These are phyloP conservation scores for Idris sp. DNA, from an alignment of 1,140 invertebrate genomes.

Conservation along the genomic window DNA sequence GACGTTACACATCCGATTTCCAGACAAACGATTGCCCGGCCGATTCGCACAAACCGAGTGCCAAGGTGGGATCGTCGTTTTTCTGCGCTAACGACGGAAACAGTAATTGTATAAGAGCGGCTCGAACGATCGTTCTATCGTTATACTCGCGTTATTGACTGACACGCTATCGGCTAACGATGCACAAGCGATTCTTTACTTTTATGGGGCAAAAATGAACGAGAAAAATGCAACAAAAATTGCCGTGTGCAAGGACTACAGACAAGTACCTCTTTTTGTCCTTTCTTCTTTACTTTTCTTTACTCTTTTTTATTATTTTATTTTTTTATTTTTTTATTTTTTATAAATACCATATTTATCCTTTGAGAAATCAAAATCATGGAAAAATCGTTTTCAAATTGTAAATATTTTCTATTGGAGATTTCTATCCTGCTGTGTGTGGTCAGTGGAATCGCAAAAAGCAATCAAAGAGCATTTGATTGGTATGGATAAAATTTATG, in stretches of 20 bases:
- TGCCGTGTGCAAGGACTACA: slow-evolving; percentile 33
- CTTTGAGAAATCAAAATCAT: slow-evolving; percentile 45
- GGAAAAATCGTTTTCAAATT: slow-evolving; percentile 48
- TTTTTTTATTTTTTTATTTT: slow-evolving; percentile 4
- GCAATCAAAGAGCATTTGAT: slow-evolving; percentile 25
- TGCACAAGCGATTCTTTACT: slow-evolving; percentile 58
- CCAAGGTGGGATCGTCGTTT: slow-evolving; percentile 57
- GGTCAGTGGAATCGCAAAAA: slow-evolving; percentile 13
- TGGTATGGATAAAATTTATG: slow-evolving; percentile 38
- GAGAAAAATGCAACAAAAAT: slow-evolving; percentile 38
- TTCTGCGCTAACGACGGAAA: slow-evolving; percentile 56
- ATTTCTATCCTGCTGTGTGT: too few relatives aligned
- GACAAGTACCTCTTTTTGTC: slow-evolving; percentile 36
- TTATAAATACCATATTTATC: slow-evolving; percentile 27
- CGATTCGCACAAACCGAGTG: slow-evolving; percentile 56
- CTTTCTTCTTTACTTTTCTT: slow-evolving; percentile 10
- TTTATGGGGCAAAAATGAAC: slow-evolving; percentile 55
- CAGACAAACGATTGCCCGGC: slow-evolving; percentile 56
- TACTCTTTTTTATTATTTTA: slow-evolving; percentile 1
- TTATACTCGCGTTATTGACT: slow-evolving; percentile 60
- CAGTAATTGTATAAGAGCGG: slow-evolving; percentile 61
- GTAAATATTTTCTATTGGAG: too few relatives aligned
- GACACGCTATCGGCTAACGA: slow-evolving; percentile 60
- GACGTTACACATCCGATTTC: slow-evolving; percentile 58
- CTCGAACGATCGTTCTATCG: slow-evolving; percentile 56